Base-by-base conservation (phyloP, 2,113 vertebrate species). In the Spilogale gracilis region DNA sequence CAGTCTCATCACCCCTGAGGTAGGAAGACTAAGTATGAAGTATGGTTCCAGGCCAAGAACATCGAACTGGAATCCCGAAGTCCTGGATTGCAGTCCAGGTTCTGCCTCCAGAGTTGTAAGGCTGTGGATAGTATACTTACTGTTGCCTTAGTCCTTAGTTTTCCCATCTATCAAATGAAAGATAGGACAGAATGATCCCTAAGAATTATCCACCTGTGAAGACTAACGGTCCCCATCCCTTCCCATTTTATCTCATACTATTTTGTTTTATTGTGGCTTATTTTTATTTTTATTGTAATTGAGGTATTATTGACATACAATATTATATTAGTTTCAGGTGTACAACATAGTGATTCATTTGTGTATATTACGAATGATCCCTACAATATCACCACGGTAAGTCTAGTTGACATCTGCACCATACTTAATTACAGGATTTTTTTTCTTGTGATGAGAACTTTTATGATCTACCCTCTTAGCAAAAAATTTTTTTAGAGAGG, bases 41-140 rank as follows among this genome's bases (percentile, higher is more conserved):
- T 89, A 73, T 30, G 54, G 11, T 96, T 95, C 95, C 60, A 67
- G 56, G 73, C 65, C 61, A 86, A 74, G 78, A 60, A 81, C 27
- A 0, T 21, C 78, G 21, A 25, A 61, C 20, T 50, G 1, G 71
- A 69, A 86, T 74, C 30, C 27, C 6, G 4, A 48, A 90, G 20
- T 79, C 45, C 76, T 48, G 32, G n/a, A 23, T 8, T 83, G 1
- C 8, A 45, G 54, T 78, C 56, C 25, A 73, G 16, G 4, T 76
- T 81, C 27, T 94, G 50, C 18, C 84, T 79, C 21, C 43, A 80
- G 60, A 61, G 32, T 21, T 25, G 18, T 78, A 69, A 52, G 73
- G 13, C 20, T 78, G 45, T 45, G 81, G n/a, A 76, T 6, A 52
- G 38, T 14, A 38, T 9, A 61, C 3, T 61, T 32, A 20, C 73